Evolutionary conservation across 2,113 vertebrate species (phyloP), one percentile per base, ranked within the genome.

Genomic region (Zosterops lateralis): DNA sequence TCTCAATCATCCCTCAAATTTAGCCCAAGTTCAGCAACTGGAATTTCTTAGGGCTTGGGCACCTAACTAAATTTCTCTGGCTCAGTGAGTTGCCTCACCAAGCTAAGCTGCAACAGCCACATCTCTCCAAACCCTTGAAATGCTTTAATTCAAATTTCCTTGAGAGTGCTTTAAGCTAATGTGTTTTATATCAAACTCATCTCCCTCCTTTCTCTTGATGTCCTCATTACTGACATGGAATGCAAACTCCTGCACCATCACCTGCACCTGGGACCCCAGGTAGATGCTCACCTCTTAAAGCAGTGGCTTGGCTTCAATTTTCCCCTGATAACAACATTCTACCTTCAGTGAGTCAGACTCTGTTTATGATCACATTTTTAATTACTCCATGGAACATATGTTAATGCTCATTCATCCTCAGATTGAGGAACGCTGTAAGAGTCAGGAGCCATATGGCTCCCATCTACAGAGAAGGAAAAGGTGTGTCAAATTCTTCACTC

Each of bases 301-400:
- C 16, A 32, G 29, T 47, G 71, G 7, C 29, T 58, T 70, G 38
- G n/a, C 38, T 93, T 72, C 36, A 48, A 0, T 62, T 47, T 73
- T 66, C 8, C 45, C 50, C 38, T 61, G 54, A 26, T 45, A 51
- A 36, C 18, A 84, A 24, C 21, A 44, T 47, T 73, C 71, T 92
- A 77, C 84, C 67, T 91, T 72, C 74, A 76, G 6, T 78, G 50
- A 83, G 42, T 86, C 71, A 91, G 50, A 4, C 74, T 89, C 32
- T 89, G 84, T 87, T 93, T 93, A 70, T 83, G 73, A 95, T 91
- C 62, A 62, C 62, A 73, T 85, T 87, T 96, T 92, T 93, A 95
- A 96, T 96, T 96, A 95, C 89, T 91, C 71, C 50, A 53, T 77
- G 91, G 91, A 95, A 92, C 89, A 92, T 93, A 91, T 89, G 89